Evolutionary conservation across 2,888 invertebrate species (phyloP), one percentile per base, ranked within the genome.

Genomic region (Agrochola lota): DNA sequence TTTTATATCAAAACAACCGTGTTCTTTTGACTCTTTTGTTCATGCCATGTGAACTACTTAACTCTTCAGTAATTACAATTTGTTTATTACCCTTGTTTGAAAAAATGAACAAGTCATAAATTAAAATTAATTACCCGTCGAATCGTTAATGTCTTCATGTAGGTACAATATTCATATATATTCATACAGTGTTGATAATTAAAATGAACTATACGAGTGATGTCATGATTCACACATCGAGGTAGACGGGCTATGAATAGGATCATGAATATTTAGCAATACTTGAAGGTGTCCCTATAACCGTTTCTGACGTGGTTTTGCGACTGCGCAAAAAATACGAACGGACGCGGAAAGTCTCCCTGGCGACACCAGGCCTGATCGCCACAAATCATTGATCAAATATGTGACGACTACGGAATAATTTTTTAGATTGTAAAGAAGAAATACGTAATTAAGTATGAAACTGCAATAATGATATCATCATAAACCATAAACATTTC

Each of bases 201-300:
- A 77, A 72, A 83, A 77, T 83, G 70, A 77, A 83, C 76, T 52
- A n/a, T 74, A 70, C 26, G 60, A 77, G 75, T 83, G 85, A 82
- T 76, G 84, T 84, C 83, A 85, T 85, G 70, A 81, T 81, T 78
- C 78, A 75, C 74, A 75, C 70, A 49, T 73, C 30, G 73, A 80
- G 59, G 40, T 68, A 57, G 71, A 74, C 70, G 11, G 40, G 60
- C 80, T 84, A 84, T 74, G 77, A 81, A 77, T 81, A 77, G 66
- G 66, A 74, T 63, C 78, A 75, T 81, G 74, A 68, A 73, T 75
- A 81, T 84, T 60, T 74, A 83, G 63, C 73, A 80, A 20, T 11
- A 60, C 35, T 46, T 20, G 26, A 71, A 55, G 71, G 69, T 82
- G 73, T 72, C 66, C 66, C 43, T 26, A 4, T n/a, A 49, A 30